Percentiles rank a stretch among this genome's conserved stretches.
phyloP scores from a whole-genome alignment of 2,797 vertebrate species.

The Falco berigora region DNA sequence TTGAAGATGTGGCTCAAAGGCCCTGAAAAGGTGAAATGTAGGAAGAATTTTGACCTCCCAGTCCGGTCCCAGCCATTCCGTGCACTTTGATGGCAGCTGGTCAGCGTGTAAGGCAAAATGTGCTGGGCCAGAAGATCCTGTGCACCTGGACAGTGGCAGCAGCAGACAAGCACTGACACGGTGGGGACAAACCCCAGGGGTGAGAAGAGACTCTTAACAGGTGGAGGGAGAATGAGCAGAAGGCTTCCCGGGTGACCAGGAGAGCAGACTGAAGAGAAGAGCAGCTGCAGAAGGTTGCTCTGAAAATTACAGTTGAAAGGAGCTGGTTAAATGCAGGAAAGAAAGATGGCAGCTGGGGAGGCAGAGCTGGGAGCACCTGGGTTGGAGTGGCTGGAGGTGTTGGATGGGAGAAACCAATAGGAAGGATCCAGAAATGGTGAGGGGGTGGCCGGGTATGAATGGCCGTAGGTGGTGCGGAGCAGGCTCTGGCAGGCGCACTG shows the following conservation, averaged over 20 bases:
- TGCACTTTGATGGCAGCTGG: not conserved
- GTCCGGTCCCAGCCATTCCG: not conserved
- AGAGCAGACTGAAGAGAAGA: not conserved
- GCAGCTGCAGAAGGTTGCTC: not conserved
- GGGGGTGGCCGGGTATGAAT: not conserved
- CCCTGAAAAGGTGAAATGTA: not conserved
- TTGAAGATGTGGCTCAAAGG: not conserved
- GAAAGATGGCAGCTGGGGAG: not conserved
- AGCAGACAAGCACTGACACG: not conserved
- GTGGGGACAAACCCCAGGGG: not conserved
- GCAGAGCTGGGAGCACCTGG: not conserved
- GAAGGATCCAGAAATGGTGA: not conserved
- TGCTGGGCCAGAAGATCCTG: not conserved
- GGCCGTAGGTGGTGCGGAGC: fast-evolving
- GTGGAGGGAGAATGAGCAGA: not conserved
- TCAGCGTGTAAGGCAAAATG: fast-evolving
- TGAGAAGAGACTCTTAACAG: not conserved
- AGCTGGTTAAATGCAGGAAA: not conserved
- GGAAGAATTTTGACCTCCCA: not conserved
- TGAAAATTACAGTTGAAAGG: not conserved
- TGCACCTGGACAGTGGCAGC: not conserved
- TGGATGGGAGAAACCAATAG: not conserved
- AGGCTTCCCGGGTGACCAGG: not conserved
- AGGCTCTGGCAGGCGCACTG: not conserved
- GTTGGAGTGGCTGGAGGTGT: not conserved